These are phyloP conservation scores for Enteromius unitaeniatus DNA, from an alignment of 2,797 vertebrate genomes.

Conservation along the genomic window DNA sequence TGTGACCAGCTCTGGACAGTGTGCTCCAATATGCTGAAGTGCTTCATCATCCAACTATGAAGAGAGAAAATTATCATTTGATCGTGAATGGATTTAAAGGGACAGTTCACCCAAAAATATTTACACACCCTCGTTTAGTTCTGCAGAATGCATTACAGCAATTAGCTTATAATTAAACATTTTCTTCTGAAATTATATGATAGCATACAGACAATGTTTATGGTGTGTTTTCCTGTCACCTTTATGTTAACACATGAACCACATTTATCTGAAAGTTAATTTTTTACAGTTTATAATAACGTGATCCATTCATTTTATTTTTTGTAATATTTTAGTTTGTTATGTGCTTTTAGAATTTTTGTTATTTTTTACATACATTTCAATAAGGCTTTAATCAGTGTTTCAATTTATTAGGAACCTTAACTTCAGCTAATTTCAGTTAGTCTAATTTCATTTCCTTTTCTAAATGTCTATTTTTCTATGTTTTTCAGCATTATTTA, in stretches of 20 bases:
- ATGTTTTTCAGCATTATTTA: not conserved
- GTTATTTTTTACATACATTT: not conserved
- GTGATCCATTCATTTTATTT: not conserved
- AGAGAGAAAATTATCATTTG: conserved; percentile 26
- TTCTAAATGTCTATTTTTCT: not conserved
- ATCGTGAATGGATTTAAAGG: not conserved
- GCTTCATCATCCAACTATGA: conserved; percentile 93
- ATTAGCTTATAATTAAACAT: not conserved
- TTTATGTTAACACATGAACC: not conserved
- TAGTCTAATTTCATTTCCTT: not conserved
- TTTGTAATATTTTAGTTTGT: not conserved
- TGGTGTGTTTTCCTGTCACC: too few species aligned
- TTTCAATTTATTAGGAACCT: not conserved
- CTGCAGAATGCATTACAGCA: not conserved
- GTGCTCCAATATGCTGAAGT: conserved; percentile 92
- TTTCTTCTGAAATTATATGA: not conserved
- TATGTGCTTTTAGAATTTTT: not conserved
- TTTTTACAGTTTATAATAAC: not conserved
- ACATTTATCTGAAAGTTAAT: not conserved
- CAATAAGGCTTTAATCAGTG: not conserved
- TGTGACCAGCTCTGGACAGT: conserved; percentile 94
- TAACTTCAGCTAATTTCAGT: not conserved
- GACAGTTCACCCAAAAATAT: not conserved
- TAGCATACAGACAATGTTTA: not conserved
- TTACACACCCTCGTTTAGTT: not conserved